Base-by-base conservation (phyloP, 2,797 vertebrate genomes). In the Lagodon rhomboides region DNA sequence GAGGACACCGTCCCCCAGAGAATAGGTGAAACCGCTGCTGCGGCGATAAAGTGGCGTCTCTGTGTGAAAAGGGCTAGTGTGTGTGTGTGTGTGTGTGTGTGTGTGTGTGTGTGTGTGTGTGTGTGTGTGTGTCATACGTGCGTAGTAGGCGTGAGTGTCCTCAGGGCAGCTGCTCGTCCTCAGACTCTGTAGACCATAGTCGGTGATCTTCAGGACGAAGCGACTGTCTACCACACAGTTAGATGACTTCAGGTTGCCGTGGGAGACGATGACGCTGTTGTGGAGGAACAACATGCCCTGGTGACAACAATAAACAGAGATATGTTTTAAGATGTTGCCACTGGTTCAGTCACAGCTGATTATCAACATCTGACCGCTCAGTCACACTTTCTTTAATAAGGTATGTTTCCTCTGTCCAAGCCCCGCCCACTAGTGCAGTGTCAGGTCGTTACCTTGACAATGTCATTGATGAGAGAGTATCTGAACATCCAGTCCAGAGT, bases 401-500 rank as follows among this genome's bases (percentile, higher is more conserved):
- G 30, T 30, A 30, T 5, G 30, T 30, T 30, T 30, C 30, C 30
- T 30, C 30, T 30, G 30, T 30, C 30, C 30, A 30, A 13, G 15
- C 44, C 51, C 47, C 49, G 1, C 43, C 68, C 25, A 23, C 20
- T 0, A 0, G 17, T 16, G 30, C 64, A 38, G 23, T 3, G 12
- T n/a, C 22, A 76, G 30, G 47, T 17, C 1, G 61, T 70, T 80
- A 97, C 97, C 97, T 97, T 98, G 72, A 98, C 96, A 0, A 98
- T 97, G 90, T 98, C 97, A 0, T 87, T 95, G 91, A 97, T 97
- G 79, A 98, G 96, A 0, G 97, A 98, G 77, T 97, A 98, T 83
- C 97, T 95, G 87, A 98, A 98, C 97, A 98, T 97, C 97, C 97
- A 98, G 87, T 98, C 97, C 92, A 98, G 83, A 0, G 96, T 97